Evolutionary conservation across 2,113 vertebrate species (phyloP).

Genomic region (Pterocles gutturalis): DNA sequence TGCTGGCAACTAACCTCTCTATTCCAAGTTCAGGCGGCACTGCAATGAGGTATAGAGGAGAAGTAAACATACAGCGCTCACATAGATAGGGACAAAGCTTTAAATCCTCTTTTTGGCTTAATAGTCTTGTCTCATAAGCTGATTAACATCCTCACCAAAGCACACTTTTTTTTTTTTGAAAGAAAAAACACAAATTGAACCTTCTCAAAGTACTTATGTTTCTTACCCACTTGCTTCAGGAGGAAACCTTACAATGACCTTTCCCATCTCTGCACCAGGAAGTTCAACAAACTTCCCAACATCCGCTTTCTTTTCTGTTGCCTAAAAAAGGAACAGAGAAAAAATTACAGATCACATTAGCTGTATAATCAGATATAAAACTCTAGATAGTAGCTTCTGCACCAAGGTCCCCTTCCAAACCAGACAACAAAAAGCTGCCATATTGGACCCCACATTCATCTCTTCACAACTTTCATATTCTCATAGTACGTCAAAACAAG

Average conservation of each 20-base stretch:
- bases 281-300: constrained; percentile 96
- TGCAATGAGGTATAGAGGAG: background rate
- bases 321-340: constrained; percentile 73
- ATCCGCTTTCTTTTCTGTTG: constrained; percentile 89
- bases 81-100: background rate
- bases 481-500: background rate
- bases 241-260: constrained; percentile 96
- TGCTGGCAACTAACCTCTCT: background rate
- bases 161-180: background rate
- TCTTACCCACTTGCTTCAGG: constrained; percentile 98
- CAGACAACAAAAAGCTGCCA: background rate
- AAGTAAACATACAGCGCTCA: background rate
- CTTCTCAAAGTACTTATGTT: background rate
- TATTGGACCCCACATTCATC: background rate
- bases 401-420: background rate
- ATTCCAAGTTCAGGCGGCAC: background rate
- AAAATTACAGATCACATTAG: background rate
- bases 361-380: background rate
- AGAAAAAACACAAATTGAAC: background rate
- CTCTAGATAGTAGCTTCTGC: background rate
- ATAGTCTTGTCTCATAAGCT: background rate
- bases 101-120: background rate
- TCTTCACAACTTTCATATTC: background rate
- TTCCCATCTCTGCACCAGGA: constrained; percentile 96
- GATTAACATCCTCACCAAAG: background rate